Evolutionary conservation across 2,113 vertebrate genomes (phyloP).

Genomic region (Camelus dromedarius): DNA sequence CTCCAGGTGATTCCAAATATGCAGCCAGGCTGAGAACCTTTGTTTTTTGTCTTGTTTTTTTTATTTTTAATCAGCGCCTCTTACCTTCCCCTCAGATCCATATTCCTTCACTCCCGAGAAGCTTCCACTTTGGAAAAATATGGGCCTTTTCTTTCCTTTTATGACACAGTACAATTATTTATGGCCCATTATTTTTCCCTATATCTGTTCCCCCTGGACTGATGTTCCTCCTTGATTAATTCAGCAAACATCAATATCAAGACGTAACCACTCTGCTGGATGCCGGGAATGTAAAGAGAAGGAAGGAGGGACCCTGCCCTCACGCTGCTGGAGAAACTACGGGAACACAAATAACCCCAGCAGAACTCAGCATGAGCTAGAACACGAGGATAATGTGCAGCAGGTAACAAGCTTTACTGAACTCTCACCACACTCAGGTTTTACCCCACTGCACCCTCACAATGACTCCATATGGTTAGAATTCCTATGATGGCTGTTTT

Average conservation of each 20-base stretch:
- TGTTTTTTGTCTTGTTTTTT: not conserved
- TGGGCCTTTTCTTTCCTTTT: not conserved
- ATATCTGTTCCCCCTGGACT: not conserved
- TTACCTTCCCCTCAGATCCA: not conserved
- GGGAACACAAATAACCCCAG: not conserved
- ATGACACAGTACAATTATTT: not conserved
- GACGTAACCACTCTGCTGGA: not conserved
- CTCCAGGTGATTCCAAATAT: not conserved
- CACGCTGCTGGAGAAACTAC: not conserved
- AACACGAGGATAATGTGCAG: accelerated
- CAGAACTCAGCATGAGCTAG: not conserved
- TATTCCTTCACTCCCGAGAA: not conserved
- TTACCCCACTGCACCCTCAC: not conserved
- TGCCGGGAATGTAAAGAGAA: not conserved
- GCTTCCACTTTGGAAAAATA: slow-evolving; percentile 45
- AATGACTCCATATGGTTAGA: not conserved
- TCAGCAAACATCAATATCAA: slow-evolving; percentile 12
- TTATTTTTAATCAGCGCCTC: not conserved
- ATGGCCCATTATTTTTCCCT: slow-evolving; percentile 56
- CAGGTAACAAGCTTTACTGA: not conserved
- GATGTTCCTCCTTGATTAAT: slow-evolving; percentile 35
- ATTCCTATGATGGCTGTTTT: not conserved
- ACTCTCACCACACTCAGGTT: not conserved
- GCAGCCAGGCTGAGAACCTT: not conserved
- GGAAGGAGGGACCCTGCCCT: not conserved